Base-by-base conservation (phyloP, 2,113 vertebrate species). In the Benitochromis conjunctus region DNA sequence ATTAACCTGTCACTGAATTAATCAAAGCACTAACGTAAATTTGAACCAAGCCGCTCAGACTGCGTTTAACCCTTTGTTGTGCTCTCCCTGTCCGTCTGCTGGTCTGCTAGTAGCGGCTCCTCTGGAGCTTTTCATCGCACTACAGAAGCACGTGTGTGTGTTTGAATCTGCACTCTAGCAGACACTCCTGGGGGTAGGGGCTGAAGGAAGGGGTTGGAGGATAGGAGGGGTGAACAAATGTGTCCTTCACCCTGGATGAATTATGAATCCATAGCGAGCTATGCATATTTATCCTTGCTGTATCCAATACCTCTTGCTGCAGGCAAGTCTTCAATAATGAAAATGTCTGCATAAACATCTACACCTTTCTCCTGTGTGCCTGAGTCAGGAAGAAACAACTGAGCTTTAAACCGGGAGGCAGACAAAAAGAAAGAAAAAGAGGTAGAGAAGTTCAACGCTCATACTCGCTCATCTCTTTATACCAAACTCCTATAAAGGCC, bases 1-100 rank as follows among this genome's bases (percentile, higher is more conserved):
- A 95, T 95, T 93, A 93, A 92, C 83, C 87, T 84, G 88, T 93
- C 86, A 87, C 53, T 14, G 24, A 88, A 91, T 95, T 92, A 91
- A 95, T 94, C 91, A 94, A 92, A 93, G 84, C 6, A 80, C 46
- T 62, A 69, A 76, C 82, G 69, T 84, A 86, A 19, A 85, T 88
- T 74, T 89, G 11, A 86, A 64, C 51, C 24, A 36, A 79, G 82
- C 80, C 53, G 79, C 88, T 79, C 64, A 43, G 54, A 31, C 60
- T 76, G 46, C 58, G n/a, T 92, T 90, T 86, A 88, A 90, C 84
- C 80, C 88, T 18, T 88, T 48, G 7, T 4, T 41, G n/a, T 66
- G 58, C 11, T 69, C 14, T 34, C 34, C 2, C 5, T n/a, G 18
- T 80, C 60, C 54, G 18, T 48, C 46, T 53, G 79, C 71, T 55